phyloP scores from a whole-genome alignment of 2,888 invertebrate genomes.

The Cyclophora punctaria region DNA sequence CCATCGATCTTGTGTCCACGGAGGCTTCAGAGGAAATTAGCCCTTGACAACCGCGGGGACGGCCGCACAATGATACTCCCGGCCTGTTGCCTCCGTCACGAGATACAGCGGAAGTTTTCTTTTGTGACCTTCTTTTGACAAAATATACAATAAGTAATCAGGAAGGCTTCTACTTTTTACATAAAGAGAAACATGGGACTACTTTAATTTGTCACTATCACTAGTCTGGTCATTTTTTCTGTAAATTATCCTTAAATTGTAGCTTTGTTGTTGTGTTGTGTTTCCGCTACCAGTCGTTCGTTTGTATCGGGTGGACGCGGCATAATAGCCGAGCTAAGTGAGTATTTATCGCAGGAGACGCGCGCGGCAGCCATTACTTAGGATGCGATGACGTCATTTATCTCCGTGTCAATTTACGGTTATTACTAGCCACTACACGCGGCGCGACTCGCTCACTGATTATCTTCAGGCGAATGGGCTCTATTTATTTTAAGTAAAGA shows the following conservation, averaged over 20 bases:
- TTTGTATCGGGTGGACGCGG: constrained; percentile 4
- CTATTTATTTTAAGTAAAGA: too few relatives aligned
- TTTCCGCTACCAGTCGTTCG: constrained; percentile 4
- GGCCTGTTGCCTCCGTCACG: constrained; percentile 5
- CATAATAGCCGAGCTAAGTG: constrained; percentile 18
- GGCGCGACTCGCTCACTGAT: neutral
- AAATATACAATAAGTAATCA: too few relatives aligned
- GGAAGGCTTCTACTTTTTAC: too few relatives aligned
- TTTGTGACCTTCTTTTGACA: too few relatives aligned
- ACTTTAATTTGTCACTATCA: too few relatives aligned
- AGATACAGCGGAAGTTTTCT: neutral
- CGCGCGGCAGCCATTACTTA: constrained; percentile 15
- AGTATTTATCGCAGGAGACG: constrained; percentile 21
- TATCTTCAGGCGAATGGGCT: too few relatives aligned
- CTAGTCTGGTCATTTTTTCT: too few relatives aligned
- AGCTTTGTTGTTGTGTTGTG: too few relatives aligned
- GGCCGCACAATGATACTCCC: constrained; percentile 24
- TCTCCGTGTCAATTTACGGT: neutral
- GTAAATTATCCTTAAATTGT: too few relatives aligned
- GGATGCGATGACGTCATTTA: neutral
- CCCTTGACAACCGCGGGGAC: constrained; percentile 28
- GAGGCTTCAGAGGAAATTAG: constrained; percentile 33
- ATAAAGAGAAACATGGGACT: too few relatives aligned
- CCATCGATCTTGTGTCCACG: constrained; percentile 31
- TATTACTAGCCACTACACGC: neutral